Percentiles rank a stretch among this genome's conserved stretches.
phyloP scores from a whole-genome alignment of 2,113 vertebrate genomes.

The Tragelaphus strepsiceros region DNA sequence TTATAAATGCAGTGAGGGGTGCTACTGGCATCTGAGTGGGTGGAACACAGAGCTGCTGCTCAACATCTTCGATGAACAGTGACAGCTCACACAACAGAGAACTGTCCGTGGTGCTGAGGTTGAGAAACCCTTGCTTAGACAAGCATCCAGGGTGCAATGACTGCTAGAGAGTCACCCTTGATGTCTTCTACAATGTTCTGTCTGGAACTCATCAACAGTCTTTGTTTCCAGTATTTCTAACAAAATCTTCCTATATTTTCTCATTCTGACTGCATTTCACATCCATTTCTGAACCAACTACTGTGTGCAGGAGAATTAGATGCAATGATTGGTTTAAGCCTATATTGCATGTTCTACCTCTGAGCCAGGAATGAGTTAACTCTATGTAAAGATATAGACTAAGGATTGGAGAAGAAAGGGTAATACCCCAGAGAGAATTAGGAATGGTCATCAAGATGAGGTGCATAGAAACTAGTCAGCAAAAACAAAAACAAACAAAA shows the following conservation, averaged over 20 bases:
- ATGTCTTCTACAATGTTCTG: not conserved
- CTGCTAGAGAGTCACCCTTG: not conserved
- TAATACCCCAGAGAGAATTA: not conserved
- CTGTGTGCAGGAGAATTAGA: not conserved
- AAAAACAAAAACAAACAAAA: not conserved
- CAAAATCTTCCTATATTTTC: not conserved
- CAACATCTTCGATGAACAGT: not conserved
- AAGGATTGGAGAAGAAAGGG: not conserved
- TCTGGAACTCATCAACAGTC: not conserved
- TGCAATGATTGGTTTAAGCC: not conserved
- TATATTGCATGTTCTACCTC: not conserved
- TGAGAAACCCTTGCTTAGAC: not conserved
- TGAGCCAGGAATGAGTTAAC: not conserved
- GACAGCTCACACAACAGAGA: not conserved
- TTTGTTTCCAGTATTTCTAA: not conserved
- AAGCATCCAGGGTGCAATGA: not conserved
- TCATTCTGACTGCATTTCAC: not conserved
- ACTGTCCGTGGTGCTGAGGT: not conserved
- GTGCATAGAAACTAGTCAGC: not conserved
- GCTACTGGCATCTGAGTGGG: not conserved
- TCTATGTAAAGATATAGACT: not conserved
- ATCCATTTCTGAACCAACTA: not conserved
- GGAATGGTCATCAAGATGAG: not conserved
- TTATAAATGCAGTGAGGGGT: not conserved
- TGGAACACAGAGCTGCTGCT: not conserved